Base-by-base conservation (phyloP, 2,888 invertebrate species). In the Taenaris catops region DNA sequence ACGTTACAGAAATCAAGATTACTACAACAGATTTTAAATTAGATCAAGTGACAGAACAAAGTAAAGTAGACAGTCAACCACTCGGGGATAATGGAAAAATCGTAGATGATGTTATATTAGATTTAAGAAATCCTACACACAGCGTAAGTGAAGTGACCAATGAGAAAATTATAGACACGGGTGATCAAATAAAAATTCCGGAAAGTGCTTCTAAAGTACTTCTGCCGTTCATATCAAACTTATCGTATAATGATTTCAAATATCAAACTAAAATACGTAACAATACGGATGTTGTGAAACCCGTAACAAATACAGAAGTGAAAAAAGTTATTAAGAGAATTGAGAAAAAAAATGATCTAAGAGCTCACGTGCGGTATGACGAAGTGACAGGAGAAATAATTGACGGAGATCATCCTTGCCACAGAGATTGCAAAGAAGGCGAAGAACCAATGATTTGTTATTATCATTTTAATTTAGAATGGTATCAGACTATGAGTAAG, bases 401-500 rank as follows among this genome's bases (percentile, higher is more conserved):
- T 5, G 72, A 69, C 6, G 80, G 74, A 5, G 70, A 73, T 5
- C 87, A 87, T 48, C 91, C 92, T 0, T 95, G 95, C 63, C 75
- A 88, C 12, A 89, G 95, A 51, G 83, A 87, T 53, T 95, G 95
- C 61, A 73, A 60, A 9, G 86, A 87, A 42, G 89, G 87, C 0
- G 83, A 89, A 25, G 80, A 89, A 3, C 88, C 91, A 1, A 91
- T 91, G 91, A 87, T 89, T 10, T 95, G 95, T 55, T 87, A 89
- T 35, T 95, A 94, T 58, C 84, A 89, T 51, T 94, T 94, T 54
- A 87, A 84, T n/a, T 58, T 95, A 2, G 96, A 96, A 65, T 93
- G 92, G 89, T 96, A 95, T 69, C 91, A 93, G 49, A 93, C 95
- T 0, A 90, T 96, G 88, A 94, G 95, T 62, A 96, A 96, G 66